phyloP scores from a whole-genome alignment of 2,113 vertebrate genomes.

The Prietella phreatophila region DNA sequence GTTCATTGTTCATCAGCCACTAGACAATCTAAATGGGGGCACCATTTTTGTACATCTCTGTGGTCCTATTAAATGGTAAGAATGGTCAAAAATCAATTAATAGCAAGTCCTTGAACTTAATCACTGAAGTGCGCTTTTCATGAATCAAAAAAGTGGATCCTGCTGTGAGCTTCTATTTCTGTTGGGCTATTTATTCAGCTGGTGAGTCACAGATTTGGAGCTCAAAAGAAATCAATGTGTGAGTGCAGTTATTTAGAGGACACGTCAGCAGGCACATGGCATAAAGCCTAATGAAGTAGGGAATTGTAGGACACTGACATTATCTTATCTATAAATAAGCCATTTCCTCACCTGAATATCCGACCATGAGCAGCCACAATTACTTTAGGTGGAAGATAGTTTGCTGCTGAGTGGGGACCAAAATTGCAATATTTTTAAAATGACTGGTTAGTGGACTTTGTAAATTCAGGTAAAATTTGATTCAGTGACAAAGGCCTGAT shows the following conservation, averaged over 20 bases:
- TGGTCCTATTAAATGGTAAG: not conserved
- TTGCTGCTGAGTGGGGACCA: not conserved
- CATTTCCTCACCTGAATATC: constrained; percentile 4
- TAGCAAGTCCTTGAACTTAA: not conserved
- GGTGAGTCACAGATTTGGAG: constrained; percentile 23
- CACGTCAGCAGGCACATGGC: not conserved
- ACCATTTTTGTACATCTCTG: not conserved
- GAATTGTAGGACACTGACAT: constrained; percentile 33
- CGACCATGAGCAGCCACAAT: not conserved
- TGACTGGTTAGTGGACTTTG: not conserved
- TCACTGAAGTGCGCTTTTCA: not conserved
- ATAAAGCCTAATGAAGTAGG: constrained; percentile 25
- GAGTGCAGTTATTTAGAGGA: constrained; percentile 29
- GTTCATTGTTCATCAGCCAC: not conserved
- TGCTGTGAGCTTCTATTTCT: not conserved
- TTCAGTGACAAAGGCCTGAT: not conserved
- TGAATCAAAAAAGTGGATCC: not conserved
- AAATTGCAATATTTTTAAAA: not conserved
- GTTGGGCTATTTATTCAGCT: constrained; percentile 17
- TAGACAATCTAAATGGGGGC: not conserved
- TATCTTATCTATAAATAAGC: constrained; percentile 19
- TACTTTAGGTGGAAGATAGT: not conserved
- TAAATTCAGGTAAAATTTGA: not conserved
- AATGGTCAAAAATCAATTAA: not conserved
- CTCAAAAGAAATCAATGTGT: constrained; percentile 31